Base-by-base conservation (phyloP, 2,113 vertebrate species). In the Arvicanthis niloticus region DNA sequence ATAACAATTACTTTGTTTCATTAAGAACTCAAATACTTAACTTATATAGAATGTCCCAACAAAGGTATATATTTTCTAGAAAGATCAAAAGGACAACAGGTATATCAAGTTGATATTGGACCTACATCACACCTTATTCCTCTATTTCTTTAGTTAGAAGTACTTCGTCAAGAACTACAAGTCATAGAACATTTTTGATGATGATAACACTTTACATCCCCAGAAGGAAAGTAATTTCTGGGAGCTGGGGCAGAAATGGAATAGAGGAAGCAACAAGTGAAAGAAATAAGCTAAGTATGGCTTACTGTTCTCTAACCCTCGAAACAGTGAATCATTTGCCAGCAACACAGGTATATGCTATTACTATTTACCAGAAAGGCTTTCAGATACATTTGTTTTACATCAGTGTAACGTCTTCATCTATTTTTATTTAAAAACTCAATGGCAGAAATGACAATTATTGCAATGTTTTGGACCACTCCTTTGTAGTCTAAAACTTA, bases 21-120 rank as follows among this genome's bases (percentile, higher is more conserved):
- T 94, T 91, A 94, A 90, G 42, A 93, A 93, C 2, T 29, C 65
- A 94, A 91, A 94, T 81, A 91, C 62, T 94, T 92, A 97, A 16
- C 75, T 84, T 96, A 81, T 34, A 84, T 2, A 94, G 31, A 91
- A 78, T 51, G 87, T 91, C 15, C 19, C 22, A 68, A 67, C 12
- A 97, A 93, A 56, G 5, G 7, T 91, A 7, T 62, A 85, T 45
- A 78, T 96, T 78, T 70, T 70, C 37, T 70, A 53, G 53, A 22
- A 86, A 89, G 86, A 48, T 90, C 37, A 88, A 77, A 92, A 29
- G 92, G 21, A 92, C 21, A 91, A 15, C 77, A 62, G 67, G 94
- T 42, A 84, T 26, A 65, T 21, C 48, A 92, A 96, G 72, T 62
- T 6, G 58, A 67, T 42, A 73, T 1, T 86, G 31, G 12, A 81